Evolutionary conservation across 37 sponge, comb jelly and placozoan genomes (phyloP), one percentile per base, ranked within the genome.

Genomic region (Diacarnus erythraeanus): DNA sequence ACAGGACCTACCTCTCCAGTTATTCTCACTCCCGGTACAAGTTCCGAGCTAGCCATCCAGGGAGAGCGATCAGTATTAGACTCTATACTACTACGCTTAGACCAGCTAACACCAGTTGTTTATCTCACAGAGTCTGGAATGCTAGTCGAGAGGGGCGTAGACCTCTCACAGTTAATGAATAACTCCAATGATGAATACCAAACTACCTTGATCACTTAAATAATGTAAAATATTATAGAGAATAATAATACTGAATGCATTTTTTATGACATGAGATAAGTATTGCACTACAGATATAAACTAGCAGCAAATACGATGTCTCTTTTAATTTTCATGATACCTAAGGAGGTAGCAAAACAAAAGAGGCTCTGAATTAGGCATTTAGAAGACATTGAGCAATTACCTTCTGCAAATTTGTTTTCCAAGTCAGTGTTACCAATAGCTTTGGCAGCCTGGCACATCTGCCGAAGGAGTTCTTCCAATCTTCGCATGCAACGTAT

Each of bases 291-390:
- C 56, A 98, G 71, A 80, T 98, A 98, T 33, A 98, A 68, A 85
- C 99, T 98, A 29, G 97, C 99, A 59, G 99, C 99, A 85, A 98
- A 98, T 30, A 94, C 96, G 85, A 98, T 98, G 82, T 98, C 99
- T 84, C 99, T 83, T 74, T 96, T 98, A 39, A 98, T 98, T 63
- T 87, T 96, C 57, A 87, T 44, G 65, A 91, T 94, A 72, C 95
- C 95, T 94, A 57, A 21, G 12, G 57, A n/a, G n/a, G n/a, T n/a
- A n/a, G n/a, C n/a, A n/a, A n/a, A n/a, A 18, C 12, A 18, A 54
- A 54, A 54, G 57, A 54, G 57, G 18, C 18, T 21, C 18, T 54
- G 18, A 54, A 64, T 9, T 64, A 64, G 25, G 8, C 25, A 64
- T 64, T 25, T 64, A 23, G 65, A 72, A 43, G 3, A 72, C 23